phyloP scores from a whole-genome alignment of 1,140 invertebrate genomes.

The Gryon sp. region DNA sequence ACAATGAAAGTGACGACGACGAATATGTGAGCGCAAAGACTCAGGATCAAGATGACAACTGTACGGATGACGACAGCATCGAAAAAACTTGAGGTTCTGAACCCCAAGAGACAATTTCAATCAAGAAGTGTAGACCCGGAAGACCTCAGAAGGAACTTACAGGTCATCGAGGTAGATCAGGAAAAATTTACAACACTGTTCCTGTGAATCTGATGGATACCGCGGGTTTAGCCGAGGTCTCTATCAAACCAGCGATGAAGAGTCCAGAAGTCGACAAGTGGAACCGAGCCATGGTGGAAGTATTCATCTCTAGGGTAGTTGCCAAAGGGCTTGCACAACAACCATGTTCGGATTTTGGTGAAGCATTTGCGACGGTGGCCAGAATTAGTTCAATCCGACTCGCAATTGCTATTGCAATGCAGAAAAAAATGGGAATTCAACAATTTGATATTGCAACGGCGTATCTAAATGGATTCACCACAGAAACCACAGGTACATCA shows the following conservation, averaged over 20 bases:
- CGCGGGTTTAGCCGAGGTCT: slow-evolving; percentile 1
- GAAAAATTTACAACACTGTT: slow-evolving; percentile 14
- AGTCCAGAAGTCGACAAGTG: not conserved
- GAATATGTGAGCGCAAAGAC: not conserved
- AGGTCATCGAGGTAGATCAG: not conserved
- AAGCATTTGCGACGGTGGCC: no score
- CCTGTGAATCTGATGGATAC: not conserved
- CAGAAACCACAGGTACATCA: no score
- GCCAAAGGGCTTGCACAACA: no score
- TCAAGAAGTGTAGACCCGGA: not conserved
- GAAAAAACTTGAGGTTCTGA: not conserved
- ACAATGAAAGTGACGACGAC: no score
- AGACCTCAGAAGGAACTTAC: slow-evolving; percentile 3
- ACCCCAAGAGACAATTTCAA: no score
- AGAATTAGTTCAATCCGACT: no score
- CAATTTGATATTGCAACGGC: no score
- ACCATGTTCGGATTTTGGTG: no score
- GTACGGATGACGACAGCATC: no score
- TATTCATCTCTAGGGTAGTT: slow-evolving; percentile 5
- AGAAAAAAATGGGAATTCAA: no score
- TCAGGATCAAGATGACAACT: not conserved
- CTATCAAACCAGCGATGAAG: slow-evolving; percentile 5
- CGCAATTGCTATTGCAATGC: no score
- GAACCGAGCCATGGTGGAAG: slow-evolving; percentile 14
- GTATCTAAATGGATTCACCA: no score